Conservation (phyloP, 2,888 invertebrate genomes). For the Cheilosia variabilis region DNA sequence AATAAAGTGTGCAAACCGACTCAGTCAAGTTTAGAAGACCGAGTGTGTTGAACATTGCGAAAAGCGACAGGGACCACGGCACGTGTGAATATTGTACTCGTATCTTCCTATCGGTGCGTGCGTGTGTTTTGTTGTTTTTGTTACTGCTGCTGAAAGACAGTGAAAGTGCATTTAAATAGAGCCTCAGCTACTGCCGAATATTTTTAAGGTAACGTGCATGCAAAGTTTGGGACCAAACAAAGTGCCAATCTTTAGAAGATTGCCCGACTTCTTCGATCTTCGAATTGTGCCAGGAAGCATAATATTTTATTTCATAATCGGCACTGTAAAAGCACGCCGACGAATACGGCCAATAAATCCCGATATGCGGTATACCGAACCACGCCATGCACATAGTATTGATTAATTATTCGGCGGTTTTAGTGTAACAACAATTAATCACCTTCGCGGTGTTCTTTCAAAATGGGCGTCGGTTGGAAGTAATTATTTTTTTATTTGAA, state of each 20-base stretch:
- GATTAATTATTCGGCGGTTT: constrained; percentile 16
- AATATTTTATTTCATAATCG: constrained; percentile 40
- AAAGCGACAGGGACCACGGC: constrained; percentile 5
- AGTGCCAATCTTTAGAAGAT: constrained; percentile 24
- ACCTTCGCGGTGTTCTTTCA: not conserved
- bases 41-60: constrained; percentile 45
- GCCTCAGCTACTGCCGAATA: constrained; percentile 12
- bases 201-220: constrained; percentile 35
- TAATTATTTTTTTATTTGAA: not conserved
- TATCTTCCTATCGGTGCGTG: constrained; percentile 17
- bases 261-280: constrained; percentile 18
- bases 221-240: not conserved
- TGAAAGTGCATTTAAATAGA: constrained; percentile 46
- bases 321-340: not conserved
- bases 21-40: constrained; percentile 62
- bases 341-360: constrained; percentile 21
- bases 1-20: constrained; percentile 17
- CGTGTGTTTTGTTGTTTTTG: constrained; percentile 35
- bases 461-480: not conserved
- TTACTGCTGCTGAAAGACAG: constrained; percentile 15
- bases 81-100: constrained; percentile 26
- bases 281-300: constrained; percentile 14
- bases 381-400: not conserved
- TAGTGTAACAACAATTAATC: constrained; percentile 4
- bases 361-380: not conserved